phyloP scores from a whole-genome alignment of 2,113 vertebrate species.

The Chrysemys picta region DNA sequence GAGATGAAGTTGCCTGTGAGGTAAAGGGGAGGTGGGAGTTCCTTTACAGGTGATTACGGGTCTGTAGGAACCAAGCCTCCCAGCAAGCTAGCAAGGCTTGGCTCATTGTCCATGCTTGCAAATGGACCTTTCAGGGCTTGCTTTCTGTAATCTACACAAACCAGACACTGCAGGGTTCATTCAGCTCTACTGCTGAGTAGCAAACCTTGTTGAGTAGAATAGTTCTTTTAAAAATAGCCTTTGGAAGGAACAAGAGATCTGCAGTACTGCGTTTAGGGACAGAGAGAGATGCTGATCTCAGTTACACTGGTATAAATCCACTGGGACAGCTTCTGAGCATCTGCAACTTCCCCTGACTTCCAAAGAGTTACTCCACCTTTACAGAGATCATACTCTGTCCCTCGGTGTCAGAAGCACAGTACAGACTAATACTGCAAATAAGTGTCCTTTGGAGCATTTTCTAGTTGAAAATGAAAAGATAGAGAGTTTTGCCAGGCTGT shows the following conservation, averaged over 20 bases:
- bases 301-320: background rate
- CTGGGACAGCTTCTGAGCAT: background rate
- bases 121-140: background rate
- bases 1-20: background rate
- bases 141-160: background rate
- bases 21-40: background rate
- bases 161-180: background rate
- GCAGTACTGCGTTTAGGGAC: background rate
- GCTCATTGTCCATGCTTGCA: background rate
- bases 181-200: background rate
- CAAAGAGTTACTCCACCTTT: background rate
- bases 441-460: background rate
- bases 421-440: background rate
- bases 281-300: background rate
- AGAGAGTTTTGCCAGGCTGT: background rate
- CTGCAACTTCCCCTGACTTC: background rate
- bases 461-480: background rate
- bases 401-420: background rate
- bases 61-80: background rate
- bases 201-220: background rate
- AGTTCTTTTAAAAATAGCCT: background rate
- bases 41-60: background rate
- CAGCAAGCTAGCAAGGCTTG: background rate
- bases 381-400: background rate
- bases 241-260: background rate